phyloP scores from a whole-genome alignment of 2,797 vertebrate genomes.

The Anguilla pacifica region DNA sequence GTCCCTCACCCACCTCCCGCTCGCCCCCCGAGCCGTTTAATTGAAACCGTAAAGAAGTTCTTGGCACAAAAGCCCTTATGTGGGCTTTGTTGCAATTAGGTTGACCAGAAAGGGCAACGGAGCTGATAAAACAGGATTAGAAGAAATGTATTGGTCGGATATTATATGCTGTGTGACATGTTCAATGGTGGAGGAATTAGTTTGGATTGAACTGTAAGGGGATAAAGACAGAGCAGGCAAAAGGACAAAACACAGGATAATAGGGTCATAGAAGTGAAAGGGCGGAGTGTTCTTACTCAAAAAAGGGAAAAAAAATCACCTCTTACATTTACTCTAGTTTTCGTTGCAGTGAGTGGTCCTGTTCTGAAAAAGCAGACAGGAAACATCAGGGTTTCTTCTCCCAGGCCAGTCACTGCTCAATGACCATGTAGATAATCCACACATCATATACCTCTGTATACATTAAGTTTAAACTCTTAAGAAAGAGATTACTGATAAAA shows the following conservation, averaged over 20 bases:
- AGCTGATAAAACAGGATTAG: constrained; percentile 74
- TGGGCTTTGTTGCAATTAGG: constrained; percentile 55
- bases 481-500: neutral
- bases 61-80: constrained; percentile 55
- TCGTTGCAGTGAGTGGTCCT: neutral
- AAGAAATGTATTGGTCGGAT: constrained; percentile 66
- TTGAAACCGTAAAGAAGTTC: constrained; percentile 59
- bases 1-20: constrained; percentile 35
- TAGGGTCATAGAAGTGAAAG: constrained; percentile 58
- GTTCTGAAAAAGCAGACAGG: neutral
- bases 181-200: constrained; percentile 66
- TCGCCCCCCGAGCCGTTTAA: constrained; percentile 64
- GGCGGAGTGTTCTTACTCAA: neutral
- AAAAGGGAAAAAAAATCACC: neutral
- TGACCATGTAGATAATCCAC: neutral
- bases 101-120: constrained; percentile 72
- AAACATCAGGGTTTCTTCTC: neutral
- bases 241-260: constrained; percentile 61
- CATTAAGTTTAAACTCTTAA: neutral
- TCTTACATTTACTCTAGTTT: neutral
- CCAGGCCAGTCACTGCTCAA: neutral
- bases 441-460: neutral
- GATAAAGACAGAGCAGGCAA: constrained; percentile 74
- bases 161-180: constrained; percentile 67
- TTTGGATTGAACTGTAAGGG: constrained; percentile 71